Evolutionary conservation across 1,140 invertebrate species (phyloP), one percentile per base, ranked within the genome.

Genomic region (Cydia amplana): DNA sequence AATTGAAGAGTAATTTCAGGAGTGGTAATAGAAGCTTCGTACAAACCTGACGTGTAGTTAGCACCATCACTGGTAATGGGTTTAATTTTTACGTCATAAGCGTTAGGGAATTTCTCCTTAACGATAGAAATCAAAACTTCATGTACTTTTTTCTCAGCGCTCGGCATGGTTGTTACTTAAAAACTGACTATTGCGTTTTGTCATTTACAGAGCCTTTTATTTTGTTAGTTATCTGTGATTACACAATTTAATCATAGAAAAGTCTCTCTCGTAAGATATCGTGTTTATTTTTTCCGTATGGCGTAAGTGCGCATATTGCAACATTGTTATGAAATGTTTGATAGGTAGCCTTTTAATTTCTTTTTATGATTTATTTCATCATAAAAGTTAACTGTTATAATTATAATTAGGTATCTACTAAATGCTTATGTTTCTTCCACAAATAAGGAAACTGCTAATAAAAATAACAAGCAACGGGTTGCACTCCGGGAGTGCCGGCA

Each of bases 21-120:
- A 2, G 80, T 77, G 2, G 73, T 74, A 1, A 88, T 76, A 0
- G 77, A 79, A 0, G 80, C 46, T 7, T 77, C 55, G 51, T 79
- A 88, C 3, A 90, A 49, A 0, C 79, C 72, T 1, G 88, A 84
- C 4, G 86, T 87, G 65, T 86, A 90, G 64, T 89, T 89, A 0
- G 81, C 84, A 1, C 87, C 88, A 7, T 76, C 82, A 10, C 74
- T 81, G 7, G 36, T 77, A 7, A 79, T 72, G 6, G 60, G 49
- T n/a, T 73, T 75, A 12, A 83, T 10, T n/a, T 63, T 64, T 20
- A 79, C 67, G 7, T 77, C 49, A 1, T 36, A 43, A 25, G 72
- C 2, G 28, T 60, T 75, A 36, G 80, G 82, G n/a, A 76, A 43
- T 32, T 75, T 70, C 16, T 84, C 65, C 1, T 83, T 74, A 4